A percentile compares a stretch with the other conserved stretches of the same genome.
These are phyloP conservation scores for Agrenia bidenticulata DNA, from an alignment of 2,888 invertebrate genomes.

Conservation along the genomic window DNA sequence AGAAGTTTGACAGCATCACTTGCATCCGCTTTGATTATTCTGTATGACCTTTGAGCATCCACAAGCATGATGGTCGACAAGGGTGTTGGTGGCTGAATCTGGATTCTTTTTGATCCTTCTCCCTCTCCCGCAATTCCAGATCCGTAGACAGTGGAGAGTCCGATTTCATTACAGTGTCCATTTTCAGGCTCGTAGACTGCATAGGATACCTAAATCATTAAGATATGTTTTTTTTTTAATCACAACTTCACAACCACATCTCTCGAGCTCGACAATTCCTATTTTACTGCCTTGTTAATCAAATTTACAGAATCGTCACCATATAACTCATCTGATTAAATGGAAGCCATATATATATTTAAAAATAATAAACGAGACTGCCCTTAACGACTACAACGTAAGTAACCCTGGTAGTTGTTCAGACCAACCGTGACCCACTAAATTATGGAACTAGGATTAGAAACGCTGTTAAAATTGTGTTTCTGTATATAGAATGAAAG, in stretches of 20 bases:
- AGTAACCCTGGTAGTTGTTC: too few species aligned
- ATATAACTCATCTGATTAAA: too few species aligned
- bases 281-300: too few species aligned
- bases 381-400: too few species aligned
- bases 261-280: too few species aligned
- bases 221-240: too few species aligned
- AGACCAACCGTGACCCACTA: constrained; percentile 30
- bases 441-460: constrained; percentile 11
- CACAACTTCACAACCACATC: too few species aligned
- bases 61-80: constrained; percentile 67
- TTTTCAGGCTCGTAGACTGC: constrained; percentile 79
- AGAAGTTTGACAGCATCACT: constrained; percentile 76
- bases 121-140: constrained; percentile 69
- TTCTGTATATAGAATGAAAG: too few species aligned
- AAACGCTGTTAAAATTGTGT: too few species aligned
- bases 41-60: constrained; percentile 76
- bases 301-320: too few species aligned
- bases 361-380: too few species aligned
- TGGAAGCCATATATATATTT: too few species aligned
- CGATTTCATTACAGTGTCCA: constrained; percentile 53
- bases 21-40: constrained; percentile 75
- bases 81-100: constrained; percentile 69
- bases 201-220: constrained; percentile 70
- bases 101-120: constrained; percentile 61
- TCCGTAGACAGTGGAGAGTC: constrained; percentile 51